Conservation (phyloP, 1,140 invertebrate species). For the Drosophila tristis region DNA sequence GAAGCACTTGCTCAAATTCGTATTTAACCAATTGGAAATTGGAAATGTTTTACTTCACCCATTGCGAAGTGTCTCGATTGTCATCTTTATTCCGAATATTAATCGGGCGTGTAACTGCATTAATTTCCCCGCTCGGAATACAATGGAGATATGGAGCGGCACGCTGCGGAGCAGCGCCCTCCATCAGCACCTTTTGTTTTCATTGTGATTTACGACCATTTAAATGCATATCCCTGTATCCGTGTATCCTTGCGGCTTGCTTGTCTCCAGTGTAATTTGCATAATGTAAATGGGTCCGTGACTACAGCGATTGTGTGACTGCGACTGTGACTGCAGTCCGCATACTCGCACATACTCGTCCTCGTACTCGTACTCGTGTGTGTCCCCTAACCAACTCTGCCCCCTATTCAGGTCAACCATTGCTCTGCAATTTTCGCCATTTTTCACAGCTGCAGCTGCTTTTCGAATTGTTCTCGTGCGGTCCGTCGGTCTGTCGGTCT, state of each 20-base stretch:
- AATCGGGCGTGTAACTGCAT: slow-evolving; percentile 66
- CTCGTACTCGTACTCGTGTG: background rate
- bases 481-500: background rate
- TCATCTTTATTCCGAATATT: slow-evolving; percentile 28
- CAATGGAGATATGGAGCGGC: slow-evolving; percentile 32
- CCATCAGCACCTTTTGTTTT: slow-evolving; percentile 71
- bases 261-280: slow-evolving; percentile 70
- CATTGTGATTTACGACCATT: slow-evolving; percentile 76
- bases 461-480: slow-evolving; percentile 63
- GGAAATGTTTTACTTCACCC: too few species aligned
- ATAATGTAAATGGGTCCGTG: slow-evolving; percentile 70
- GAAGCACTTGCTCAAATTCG: slow-evolving; percentile 4
- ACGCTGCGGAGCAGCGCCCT: background rate
- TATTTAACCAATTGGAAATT: background rate
- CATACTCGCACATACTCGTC: slow-evolving; percentile 6
- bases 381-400: background rate
- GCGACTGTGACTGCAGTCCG: slow-evolving; percentile 29
- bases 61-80: background rate
- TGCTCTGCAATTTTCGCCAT: slow-evolving; percentile 62
- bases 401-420: slow-evolving; percentile 69
- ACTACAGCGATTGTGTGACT: slow-evolving; percentile 27
- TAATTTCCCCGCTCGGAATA: slow-evolving; percentile 45
- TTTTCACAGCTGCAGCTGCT: slow-evolving; percentile 71
- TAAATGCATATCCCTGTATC: slow-evolving; percentile 73
- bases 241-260: slow-evolving; percentile 28